Base-by-base conservation (phyloP, 2,113 vertebrate species). In the Neomonachus schauinslandi region DNA sequence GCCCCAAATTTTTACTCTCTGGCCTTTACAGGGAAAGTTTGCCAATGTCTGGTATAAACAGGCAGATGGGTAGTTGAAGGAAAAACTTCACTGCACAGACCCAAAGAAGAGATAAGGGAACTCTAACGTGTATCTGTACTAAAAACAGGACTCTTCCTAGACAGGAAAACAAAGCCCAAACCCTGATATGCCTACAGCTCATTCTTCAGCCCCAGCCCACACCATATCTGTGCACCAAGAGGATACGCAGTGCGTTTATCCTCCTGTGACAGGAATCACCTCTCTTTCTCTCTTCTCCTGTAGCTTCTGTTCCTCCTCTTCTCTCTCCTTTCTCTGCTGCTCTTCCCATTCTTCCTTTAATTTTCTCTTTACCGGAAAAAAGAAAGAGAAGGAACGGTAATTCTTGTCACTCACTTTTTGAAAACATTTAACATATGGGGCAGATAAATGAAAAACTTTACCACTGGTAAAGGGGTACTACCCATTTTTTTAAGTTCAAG, bases 321-420 rank as follows among this genome's bases (percentile, higher is more conserved):
- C 99, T 98, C 98, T 98, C 85, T 99, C 99, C 99, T 98, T 99
- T 92, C 93, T 99, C 98, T 99, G 99, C 88, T 99, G 99, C 61
- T 99, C 99, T 97, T 99, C 99, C 99, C 99, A 99, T 99, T 99
- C 99, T 98, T 99, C 99, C 98, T 99, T 99, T 98, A 99, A 99
- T 97, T 99, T 99, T 95, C 98, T 99, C 99, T 99, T 99, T 84
- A 96, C 71, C 65, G 97, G 11, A 88, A 53, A 88, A n/a, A 92
- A 36, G 36, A 65, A 24, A n/a, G 33, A 69, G 24, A 51, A 84
- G 28, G 39, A 81, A 89, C 85, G 55, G 33, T 46, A n/a, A 63
- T 49, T 91, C 42, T 88, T 80, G 91, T 95, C 93, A 82, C 5
- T 91, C 11, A 36, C 22, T 31, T 63, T 72, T 92, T 42, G 46